Percentiles rank a stretch among this genome's conserved stretches.
Evolutionary conservation across 2,113 vertebrate species (phyloP).

Genomic region (Corapipo altera): DNA sequence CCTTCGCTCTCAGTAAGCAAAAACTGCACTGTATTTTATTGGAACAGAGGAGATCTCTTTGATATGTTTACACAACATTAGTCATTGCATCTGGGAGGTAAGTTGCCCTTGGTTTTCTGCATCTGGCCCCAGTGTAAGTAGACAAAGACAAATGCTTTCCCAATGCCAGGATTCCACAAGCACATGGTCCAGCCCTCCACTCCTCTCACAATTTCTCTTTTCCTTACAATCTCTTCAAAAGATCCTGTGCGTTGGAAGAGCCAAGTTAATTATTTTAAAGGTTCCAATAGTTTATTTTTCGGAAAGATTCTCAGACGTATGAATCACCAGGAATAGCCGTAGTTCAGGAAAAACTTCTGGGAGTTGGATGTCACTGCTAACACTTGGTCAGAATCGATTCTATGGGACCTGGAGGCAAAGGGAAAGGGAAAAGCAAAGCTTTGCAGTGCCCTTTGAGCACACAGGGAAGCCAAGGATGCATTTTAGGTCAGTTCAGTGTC

Average conservation of each 20-base stretch:
- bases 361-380: not conserved
- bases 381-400: constrained; percentile 39
- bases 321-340: constrained; percentile 49
- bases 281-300: constrained; percentile 60
- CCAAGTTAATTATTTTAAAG: constrained; percentile 58
- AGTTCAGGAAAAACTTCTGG: constrained; percentile 43
- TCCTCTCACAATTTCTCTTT: constrained; percentile 11
- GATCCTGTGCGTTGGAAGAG: not conserved
- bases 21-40: not conserved
- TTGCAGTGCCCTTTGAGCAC: not conserved
- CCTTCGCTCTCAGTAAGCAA: not conserved
- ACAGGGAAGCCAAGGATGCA: not conserved
- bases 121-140: not conserved
- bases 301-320: constrained; percentile 59
- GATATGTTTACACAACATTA: constrained; percentile 29
- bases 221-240: constrained; percentile 47
- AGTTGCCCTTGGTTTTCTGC: constrained; percentile 37
- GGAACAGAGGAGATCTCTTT: not conserved
- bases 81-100: constrained; percentile 50
- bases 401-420: constrained; percentile 2
- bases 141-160: constrained; percentile 21
- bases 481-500: not conserved
- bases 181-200: not conserved
- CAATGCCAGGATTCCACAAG: constrained; percentile 14
- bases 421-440: not conserved